Conservation (phyloP, 92 coral and sea anemone genomes). For the Ricordea florida region DNA sequence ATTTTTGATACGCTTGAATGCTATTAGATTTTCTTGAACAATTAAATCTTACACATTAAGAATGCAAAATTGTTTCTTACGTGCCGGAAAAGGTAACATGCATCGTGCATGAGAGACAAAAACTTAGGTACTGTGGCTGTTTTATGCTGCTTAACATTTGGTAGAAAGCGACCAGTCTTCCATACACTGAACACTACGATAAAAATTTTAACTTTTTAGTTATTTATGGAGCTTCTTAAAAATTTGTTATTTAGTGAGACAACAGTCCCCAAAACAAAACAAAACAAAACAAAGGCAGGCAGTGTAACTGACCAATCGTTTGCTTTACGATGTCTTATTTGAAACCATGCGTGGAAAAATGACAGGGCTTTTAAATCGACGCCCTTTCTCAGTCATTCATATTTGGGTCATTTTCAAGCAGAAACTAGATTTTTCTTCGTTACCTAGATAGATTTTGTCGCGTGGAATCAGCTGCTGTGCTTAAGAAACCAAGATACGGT, state of each 20-base stretch:
- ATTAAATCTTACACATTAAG: neutral
- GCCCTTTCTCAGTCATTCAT: neutral
- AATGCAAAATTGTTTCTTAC: conserved; percentile 3
- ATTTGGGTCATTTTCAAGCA: neutral
- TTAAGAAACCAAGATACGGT: no score
- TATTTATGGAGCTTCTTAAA: no score
- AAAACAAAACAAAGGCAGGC: neutral
- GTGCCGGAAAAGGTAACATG: neutral
- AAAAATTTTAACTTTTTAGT: no score
- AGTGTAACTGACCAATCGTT: conserved; percentile 7
- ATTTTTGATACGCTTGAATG: conserved; percentile 23
- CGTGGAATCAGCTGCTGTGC: neutral
- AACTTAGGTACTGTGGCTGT: no score
- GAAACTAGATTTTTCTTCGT: no score
- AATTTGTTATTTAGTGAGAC: no score
- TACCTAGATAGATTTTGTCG: neutral
- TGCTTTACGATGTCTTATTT: neutral
- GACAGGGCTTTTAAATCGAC: conserved; percentile 41
- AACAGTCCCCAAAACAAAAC: no score
- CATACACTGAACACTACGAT: no score
- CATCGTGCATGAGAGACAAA: neutral
- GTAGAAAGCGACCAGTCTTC: no score
- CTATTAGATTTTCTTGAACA: conserved; percentile 33
- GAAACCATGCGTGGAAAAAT: conserved; percentile 40
- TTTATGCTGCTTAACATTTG: no score